phyloP scores from a whole-genome alignment of 2,113 vertebrate genomes.

The Pica pica region DNA sequence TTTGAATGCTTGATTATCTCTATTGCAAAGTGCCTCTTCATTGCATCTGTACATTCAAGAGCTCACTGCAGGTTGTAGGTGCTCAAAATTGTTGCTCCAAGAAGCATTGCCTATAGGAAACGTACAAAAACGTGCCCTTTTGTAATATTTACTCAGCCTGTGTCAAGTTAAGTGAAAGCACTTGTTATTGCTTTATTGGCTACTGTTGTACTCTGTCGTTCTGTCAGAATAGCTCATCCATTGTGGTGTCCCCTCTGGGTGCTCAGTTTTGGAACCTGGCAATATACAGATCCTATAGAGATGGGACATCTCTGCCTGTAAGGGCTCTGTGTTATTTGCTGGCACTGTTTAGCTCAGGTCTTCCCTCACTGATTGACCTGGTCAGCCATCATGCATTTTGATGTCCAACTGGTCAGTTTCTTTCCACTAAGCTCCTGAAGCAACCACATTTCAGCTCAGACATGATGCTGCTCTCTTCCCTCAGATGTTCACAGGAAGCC shows the following conservation, averaged over 20 bases:
- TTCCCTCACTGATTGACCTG: not conserved
- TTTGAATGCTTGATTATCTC: not conserved
- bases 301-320: not conserved
- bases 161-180: not conserved
- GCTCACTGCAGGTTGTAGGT: not conserved
- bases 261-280: not conserved
- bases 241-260: not conserved
- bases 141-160: not conserved
- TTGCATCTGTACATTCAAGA: not conserved
- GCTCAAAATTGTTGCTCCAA: not conserved
- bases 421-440: not conserved
- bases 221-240: not conserved
- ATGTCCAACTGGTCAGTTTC: not conserved
- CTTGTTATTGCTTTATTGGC: not conserved
- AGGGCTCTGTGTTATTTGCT: not conserved
- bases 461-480: rapidly evolving
- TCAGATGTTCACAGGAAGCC: not conserved
- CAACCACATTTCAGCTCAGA: not conserved
- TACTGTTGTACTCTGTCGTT: not conserved
- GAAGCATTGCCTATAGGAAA: not conserved
- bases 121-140: not conserved
- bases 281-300: not conserved
- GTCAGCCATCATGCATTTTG: not conserved
- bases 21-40: not conserved
- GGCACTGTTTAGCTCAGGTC: not conserved